Evolutionary conservation across 1,140 invertebrate genomes (phyloP), one percentile per base, ranked within the genome.

Genomic region (Doryteuthis pealeii): DNA sequence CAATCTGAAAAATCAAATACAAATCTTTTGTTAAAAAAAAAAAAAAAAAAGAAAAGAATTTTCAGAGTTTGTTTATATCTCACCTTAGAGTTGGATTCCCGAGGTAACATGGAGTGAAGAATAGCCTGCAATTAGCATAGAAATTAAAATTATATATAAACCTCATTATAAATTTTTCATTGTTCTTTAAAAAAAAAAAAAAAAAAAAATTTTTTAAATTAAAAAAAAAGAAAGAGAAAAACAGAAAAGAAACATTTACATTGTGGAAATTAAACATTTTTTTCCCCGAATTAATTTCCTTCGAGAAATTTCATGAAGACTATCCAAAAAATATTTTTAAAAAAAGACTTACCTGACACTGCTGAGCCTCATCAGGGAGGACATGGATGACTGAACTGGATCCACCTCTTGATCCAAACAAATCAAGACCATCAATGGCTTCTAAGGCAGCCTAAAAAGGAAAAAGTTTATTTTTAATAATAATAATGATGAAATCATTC

Each of bases 381-480:
- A 99, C 96, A 90, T 99, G 97, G 81, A 99, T 99, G 0, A 99
- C 94, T 76, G 96, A 99, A 12, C 94, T 93, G 8, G 95, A 94
- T 10, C 96, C 96, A 75, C 97, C 97, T 83, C 95, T 90, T 26
- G 97, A 96, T 31, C 97, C 97, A 91, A 99, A 99, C 43, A 99
- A 89, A 91, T 99, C 98, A 43, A 99, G 89, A 87, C 99, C 97
- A 90, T 99, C 98, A 92, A 99, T 95, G 18, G 98, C 97, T 89
- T 99, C 97, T 74, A 99, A 88, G 26, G 97, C 97, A 66, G 97
- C 97, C 90, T 98, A 74, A 12, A 75, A 67, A 73, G 0, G 62
- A 67, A 15, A 30, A 75, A 31, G n/a, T n/a, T n/a, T n/a, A n/a
- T n/a, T n/a, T 14, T 22, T 66, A 62, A 28, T 54, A 15, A 58